Conservation (phyloP, 1,140 invertebrate genomes). For the Drosophila pseudoobscura region DNA sequence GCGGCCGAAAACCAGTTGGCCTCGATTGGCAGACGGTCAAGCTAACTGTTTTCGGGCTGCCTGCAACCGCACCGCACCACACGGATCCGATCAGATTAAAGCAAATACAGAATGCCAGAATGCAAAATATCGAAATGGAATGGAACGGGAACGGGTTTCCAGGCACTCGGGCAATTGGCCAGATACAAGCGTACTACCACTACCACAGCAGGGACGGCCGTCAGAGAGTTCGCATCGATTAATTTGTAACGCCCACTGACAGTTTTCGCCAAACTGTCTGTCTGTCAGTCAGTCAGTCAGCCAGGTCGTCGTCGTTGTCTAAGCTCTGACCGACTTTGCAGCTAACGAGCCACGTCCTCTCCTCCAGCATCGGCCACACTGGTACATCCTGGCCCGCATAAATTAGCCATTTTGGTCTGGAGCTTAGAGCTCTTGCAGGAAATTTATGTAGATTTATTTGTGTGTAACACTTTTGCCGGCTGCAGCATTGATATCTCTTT, state of each 20-base stretch:
- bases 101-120: conserved; percentile 59
- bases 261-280: neutral
- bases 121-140: conserved; percentile 65
- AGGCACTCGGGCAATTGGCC: conserved; percentile 1
- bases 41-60: conserved; percentile 64
- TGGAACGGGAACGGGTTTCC: conserved; percentile 31
- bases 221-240: conserved; percentile 43
- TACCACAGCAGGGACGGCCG: neutral
- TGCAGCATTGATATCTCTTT: conserved; percentile 65
- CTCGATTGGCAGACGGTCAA: conserved; percentile 63
- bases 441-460: conserved; percentile 80
- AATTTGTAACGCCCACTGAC: conserved; percentile 50
- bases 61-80: conserved; percentile 53
- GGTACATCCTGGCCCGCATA: conserved; percentile 34
- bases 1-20: conserved; percentile 66
- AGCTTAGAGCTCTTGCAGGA: conserved; percentile 38
- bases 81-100: conserved; percentile 61
- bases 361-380: too few species aligned
- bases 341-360: conserved; percentile 35
- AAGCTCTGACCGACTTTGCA: conserved; percentile 47
- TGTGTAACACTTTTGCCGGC: conserved; percentile 66
- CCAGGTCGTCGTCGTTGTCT: conserved; percentile 9
- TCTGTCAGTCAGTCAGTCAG: neutral
- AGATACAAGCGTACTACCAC: neutral
- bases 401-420: conserved; percentile 36